Base-by-base conservation (phyloP, 2,113 vertebrate genomes). In the Vicugna pacos region DNA sequence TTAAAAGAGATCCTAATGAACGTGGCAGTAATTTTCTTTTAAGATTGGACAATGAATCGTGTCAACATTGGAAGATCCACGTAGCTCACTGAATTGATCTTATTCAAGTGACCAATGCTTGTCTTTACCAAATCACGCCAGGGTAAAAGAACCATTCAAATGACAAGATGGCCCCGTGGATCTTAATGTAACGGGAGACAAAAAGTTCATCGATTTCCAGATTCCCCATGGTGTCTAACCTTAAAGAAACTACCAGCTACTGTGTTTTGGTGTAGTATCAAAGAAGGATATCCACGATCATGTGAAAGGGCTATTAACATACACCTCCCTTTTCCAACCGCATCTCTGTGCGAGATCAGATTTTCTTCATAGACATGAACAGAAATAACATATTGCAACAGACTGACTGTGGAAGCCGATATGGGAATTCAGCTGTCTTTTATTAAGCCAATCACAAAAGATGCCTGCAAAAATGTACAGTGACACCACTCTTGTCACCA, bases 1-100 rank as follows among this genome's bases (percentile, higher is more conserved):
- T 94, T 96, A 95, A 93, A 86, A 86, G 91, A 85, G 82, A 94
- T 82, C 86, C 91, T 93, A 91, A 97, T 94, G 91, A 82, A 83
- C 89, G 19, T 38, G 60, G 38, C 38, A 42, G 38, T 42, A 42
- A 89, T 94, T 92, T 93, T 97, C 96, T 89, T 79, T 94, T n/a
- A 76, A 90, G 76, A 85, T 73, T 93, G 67, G 75, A 17, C 85
- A 56, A 85, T 77, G 89, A 64, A 70, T 82, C 10, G 10, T 89
- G 79, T 92, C 75, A 85, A 73, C 19, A 50, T 64, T 67, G 92
- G 67, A 89, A 82, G 76, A 91, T 26, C 50, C 77, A 20, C 11
- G 0, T 67, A 58, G 77, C 24, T 73, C 69, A 30, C 12, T 52
- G 81, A 73, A 79, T 42, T 28, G 32, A 50, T 67, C 54, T 20